Conservation (phyloP, 2,797 vertebrate genomes). For the Hippocampus kuda region DNA sequence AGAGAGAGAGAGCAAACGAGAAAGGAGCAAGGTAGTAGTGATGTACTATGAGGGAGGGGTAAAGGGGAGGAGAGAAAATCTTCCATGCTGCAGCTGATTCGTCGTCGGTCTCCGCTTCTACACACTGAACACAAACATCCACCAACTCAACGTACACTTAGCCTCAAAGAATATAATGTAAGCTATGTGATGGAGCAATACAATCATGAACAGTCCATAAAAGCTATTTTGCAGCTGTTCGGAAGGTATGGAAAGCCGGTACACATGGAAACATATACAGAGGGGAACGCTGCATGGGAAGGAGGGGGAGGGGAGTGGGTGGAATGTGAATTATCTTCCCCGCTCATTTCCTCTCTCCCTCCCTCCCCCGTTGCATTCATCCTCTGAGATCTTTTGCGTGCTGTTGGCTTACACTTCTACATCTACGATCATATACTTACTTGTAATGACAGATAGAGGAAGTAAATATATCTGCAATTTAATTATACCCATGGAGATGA, state of each 20-base stretch:
- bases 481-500: not conserved
- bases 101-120: slow-evolving; percentile 10
- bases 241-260: slow-evolving; percentile 6
- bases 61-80: slow-evolving; percentile 9
- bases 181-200: not conserved
- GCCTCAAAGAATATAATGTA: not conserved
- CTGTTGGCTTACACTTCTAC: not conserved
- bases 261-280: slow-evolving; percentile 13
- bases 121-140: slow-evolving; percentile 2
- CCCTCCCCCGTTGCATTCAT: not conserved
- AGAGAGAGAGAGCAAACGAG: slow-evolving; percentile 2
- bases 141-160: not conserved
- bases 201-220: not conserved
- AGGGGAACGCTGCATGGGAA: slow-evolving; percentile 25
- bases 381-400: not conserved
- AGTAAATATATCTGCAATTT: not conserved
- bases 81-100: slow-evolving; percentile 16
- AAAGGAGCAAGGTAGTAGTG: not conserved
- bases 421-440: not conserved
- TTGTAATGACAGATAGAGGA: not conserved
- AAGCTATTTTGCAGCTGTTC: slow-evolving; percentile 8
- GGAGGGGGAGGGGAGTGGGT: slow-evolving; percentile 23
- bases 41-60: not conserved
- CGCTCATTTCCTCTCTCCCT: not conserved
- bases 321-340: slow-evolving; percentile 40